These are phyloP conservation scores for Pandion haliaetus DNA, from an alignment of 2,113 vertebrate species.

Conservation along the genomic window DNA sequence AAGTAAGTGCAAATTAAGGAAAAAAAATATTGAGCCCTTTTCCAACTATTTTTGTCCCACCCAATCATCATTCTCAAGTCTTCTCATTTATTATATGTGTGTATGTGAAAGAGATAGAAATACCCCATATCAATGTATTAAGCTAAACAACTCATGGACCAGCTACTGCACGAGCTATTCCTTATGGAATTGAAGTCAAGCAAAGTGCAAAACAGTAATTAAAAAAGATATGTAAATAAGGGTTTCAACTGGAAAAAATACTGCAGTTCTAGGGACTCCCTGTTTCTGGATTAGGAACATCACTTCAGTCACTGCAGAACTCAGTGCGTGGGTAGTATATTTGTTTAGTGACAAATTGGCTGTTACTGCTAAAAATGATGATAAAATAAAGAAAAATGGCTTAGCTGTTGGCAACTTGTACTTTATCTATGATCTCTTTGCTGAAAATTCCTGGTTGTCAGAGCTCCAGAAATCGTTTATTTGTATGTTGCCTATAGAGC, in stretches of 20 bases:
- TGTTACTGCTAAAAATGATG: neutral
- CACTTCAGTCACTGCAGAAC: neutral
- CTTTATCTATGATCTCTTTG: neutral
- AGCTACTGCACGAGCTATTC: neutral
- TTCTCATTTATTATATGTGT: neutral
- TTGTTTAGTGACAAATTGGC: neutral
- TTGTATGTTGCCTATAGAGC: neutral
- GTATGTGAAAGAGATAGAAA: neutral
- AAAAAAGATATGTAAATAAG: neutral
- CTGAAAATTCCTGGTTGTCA: neutral
- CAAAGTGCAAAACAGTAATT: neutral
- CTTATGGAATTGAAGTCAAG: neutral
- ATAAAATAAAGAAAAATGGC: neutral
- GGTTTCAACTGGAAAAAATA: neutral
- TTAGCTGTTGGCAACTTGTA: neutral
- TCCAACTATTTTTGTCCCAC: constrained; percentile 22
- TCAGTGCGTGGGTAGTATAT: neutral
- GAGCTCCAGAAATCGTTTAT: neutral
- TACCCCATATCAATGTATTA: neutral
- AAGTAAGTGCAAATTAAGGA: neutral
- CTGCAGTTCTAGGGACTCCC: neutral
- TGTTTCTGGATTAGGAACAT: neutral
- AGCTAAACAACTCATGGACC: neutral
- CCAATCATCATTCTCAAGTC: neutral
- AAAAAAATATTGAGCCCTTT: neutral